A percentile compares a stretch with the other conserved stretches of the same genome.
Conservation (phyloP, 2,888 invertebrate species). For the Proisotoma minuta region DNA sequence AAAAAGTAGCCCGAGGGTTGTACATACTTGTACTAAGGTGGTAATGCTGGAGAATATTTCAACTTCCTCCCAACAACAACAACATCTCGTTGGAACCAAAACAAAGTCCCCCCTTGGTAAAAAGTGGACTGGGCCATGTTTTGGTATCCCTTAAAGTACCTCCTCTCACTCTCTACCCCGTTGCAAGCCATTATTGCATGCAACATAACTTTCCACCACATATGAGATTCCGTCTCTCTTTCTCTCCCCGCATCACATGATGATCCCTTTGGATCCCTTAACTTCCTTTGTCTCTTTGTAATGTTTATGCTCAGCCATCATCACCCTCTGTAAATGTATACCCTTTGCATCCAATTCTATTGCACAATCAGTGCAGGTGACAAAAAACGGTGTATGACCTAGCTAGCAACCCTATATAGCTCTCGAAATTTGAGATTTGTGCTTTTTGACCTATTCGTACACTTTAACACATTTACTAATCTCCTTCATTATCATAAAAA, state of each 20-base stretch:
- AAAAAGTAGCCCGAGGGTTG: neutral
- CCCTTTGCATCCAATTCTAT: no score
- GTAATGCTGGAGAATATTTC: neutral
- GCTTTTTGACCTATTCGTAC: no score
- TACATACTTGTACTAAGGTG: neutral
- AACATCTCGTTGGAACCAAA: slow-evolving; percentile 1
- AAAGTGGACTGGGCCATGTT: neutral
- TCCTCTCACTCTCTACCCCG: neutral
- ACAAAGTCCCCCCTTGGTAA: neutral
- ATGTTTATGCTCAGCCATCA: neutral
- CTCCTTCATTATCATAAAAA: no score
- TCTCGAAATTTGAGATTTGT: no score
- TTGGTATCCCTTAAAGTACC: neutral
- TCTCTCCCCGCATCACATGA: no score
- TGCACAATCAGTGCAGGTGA: slow-evolving; percentile 3
- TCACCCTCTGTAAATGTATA: neutral
- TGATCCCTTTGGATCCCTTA: no score
- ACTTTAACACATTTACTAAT: no score
- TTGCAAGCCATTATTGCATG: no score
- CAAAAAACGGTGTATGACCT: slow-evolving; percentile 3
- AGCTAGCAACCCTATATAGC: neutral
- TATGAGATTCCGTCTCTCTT: no score
- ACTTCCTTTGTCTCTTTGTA: slow-evolving; percentile 1
- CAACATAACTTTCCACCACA: neutral
- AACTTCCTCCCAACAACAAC: slow-evolving; percentile 1